Base-by-base conservation (phyloP, 2,888 invertebrate species). In the Tribolium freemani region DNA sequence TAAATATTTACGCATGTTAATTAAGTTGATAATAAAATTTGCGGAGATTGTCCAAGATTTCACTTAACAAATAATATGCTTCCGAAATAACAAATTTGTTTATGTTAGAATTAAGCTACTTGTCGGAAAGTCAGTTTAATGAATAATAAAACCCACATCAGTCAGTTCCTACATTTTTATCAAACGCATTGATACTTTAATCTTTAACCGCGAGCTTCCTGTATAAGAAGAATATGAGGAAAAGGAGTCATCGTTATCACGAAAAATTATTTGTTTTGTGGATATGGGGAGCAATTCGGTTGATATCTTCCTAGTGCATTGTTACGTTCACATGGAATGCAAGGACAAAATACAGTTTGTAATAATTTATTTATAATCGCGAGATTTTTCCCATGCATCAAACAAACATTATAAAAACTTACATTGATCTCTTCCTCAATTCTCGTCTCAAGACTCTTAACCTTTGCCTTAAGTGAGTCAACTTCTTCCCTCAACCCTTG, bases 401-500 rank as follows among this genome's bases (percentile, higher is more conserved):
- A 38, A 38, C 9, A 9, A 38, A 5, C 6, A 38, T 38, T 38
- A 38, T 5, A 9, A 38, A 20, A 31, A 58, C 58, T 58, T 58
- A 58, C 58, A 10, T 13, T 16, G 13, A n/a, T 20, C n/a, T 20
- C 38, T n/a, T 60, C 48, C 10, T 30, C 38, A 30, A 61, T n/a
- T 50, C 50, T 54, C 10, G 45, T n/a, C 5, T 53, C 54, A 1
- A 64, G 45, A 3, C 2, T 10, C 13, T 64, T n/a, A n/a, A 64
- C 8, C n/a, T 45, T 5, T 0, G 26, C 8, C 9, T 54, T 64
- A 6, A 73, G 45, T 5, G 11, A 3, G 6, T 73, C 48, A n/a
- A 73, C 20, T 64, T 73, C 69, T 11, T 53, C 53, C 31, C 20
- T 64, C 10, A 73, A 48, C 13, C 60, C 21, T 1, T 11, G 26